phyloP scores from a whole-genome alignment of 2,888 invertebrate genomes.

The Phaonia tiefii region DNA sequence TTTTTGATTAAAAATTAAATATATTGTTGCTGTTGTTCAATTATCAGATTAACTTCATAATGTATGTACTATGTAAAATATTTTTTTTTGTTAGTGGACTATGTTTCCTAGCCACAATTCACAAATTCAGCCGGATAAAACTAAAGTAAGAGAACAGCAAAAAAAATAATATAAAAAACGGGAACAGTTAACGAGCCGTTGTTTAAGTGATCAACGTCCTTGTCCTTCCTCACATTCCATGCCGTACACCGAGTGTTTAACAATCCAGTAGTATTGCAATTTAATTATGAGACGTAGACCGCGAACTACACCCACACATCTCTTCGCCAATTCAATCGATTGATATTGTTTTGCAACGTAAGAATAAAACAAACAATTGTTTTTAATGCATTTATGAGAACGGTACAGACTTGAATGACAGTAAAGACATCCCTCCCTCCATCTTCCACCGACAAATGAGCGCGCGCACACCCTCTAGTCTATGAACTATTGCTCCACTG shows the following conservation, averaged over 20 bases:
- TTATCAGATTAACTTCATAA: constrained; percentile 31
- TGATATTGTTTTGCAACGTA: constrained; percentile 10
- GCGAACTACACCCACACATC: background rate
- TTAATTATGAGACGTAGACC: constrained; percentile 13
- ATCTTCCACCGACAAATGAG: background rate
- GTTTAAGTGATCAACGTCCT: constrained; percentile 24
- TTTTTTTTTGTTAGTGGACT: constrained; percentile 8
- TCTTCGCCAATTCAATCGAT: background rate
- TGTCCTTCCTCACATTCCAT: background rate
- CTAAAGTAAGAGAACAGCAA: constrained; percentile 16
- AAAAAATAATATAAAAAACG: constrained; percentile 14
- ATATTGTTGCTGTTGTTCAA: constrained; percentile 34
- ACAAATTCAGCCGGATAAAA: background rate
- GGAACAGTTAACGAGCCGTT: constrained; percentile 10
- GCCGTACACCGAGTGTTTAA: constrained; percentile 1
- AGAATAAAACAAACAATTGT: constrained; percentile 18
- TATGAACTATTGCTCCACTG: background rate
- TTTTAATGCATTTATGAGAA: constrained; percentile 15
- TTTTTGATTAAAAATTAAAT: constrained; percentile 54
- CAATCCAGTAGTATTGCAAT: constrained; percentile 17
- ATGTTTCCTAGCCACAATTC: background rate
- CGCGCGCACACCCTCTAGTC: background rate
- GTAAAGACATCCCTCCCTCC: constrained; percentile 5
- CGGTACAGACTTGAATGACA: constrained; percentile 5
- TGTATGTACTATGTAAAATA: constrained; percentile 9